A percentile compares a stretch with the other conserved stretches of the same genome.
These are phyloP conservation scores for Corythucha ciliata DNA, from an alignment of 2,888 invertebrate genomes.

Conservation along the genomic window DNA sequence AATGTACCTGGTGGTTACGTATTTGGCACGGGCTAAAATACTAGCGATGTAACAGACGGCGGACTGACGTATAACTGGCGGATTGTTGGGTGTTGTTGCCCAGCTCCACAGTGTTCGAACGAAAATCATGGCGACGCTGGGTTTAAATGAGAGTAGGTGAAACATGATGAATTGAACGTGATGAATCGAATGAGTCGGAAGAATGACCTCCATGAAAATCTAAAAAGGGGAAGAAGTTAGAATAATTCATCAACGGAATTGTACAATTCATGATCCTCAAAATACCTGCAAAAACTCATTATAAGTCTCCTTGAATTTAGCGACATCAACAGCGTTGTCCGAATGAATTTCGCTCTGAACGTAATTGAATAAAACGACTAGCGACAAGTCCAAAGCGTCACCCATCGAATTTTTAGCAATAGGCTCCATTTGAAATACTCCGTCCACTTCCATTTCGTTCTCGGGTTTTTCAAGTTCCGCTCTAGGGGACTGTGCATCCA, in stretches of 20 bases:
- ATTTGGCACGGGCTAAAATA: slow-evolving; percentile 59
- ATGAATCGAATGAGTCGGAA: slow-evolving; percentile 73
- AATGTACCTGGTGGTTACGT: slow-evolving; percentile 51
- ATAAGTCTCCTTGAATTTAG: not conserved
- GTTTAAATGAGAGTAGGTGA: slow-evolving; percentile 59
- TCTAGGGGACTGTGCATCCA: slow-evolving; percentile 63
- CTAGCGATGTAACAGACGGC: slow-evolving; percentile 67
- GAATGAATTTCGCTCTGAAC: not conserved
- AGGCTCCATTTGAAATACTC: slow-evolving; percentile 37
- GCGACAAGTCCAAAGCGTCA: slow-evolving; percentile 58
- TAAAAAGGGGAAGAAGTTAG: slow-evolving; percentile 6
- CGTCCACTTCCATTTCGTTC: slow-evolving; percentile 38
- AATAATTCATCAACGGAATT: not conserved
- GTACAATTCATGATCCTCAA: not conserved
- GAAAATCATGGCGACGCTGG: slow-evolving; percentile 52
- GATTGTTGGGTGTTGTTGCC: slow-evolving; percentile 55
- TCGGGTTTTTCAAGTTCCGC: slow-evolving; percentile 47
- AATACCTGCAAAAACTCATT: too few relatives aligned
- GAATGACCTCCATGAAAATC: slow-evolving; percentile 59
- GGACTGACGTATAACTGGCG: slow-evolving; percentile 56
- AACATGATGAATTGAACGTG: slow-evolving; percentile 72
- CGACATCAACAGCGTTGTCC: not conserved
- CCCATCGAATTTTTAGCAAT: slow-evolving; percentile 47
- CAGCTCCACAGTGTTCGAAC: slow-evolving; percentile 63
- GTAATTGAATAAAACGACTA: slow-evolving; percentile 18